Evolutionary conservation across 1,140 invertebrate species (phyloP).

Genomic region (Zaprionus davidi): DNA sequence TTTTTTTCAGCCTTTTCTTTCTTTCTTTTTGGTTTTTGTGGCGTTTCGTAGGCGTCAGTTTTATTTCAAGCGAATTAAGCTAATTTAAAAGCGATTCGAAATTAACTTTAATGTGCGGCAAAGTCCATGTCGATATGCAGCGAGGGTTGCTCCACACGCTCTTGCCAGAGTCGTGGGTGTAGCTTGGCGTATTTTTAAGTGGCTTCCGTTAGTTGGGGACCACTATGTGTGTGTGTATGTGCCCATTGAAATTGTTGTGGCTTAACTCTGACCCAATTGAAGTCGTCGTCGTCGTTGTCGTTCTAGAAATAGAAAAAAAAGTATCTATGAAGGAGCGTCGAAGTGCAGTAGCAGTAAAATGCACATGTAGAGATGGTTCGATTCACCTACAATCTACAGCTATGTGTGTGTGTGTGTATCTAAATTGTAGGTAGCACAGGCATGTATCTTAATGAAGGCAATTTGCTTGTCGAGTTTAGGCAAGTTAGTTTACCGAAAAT

Average conservation of each 20-base stretch:
- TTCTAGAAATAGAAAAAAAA: conserved; percentile 53
- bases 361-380: conserved; percentile 44
- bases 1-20: conserved; percentile 17
- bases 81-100: conserved; percentile 84
- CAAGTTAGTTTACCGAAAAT: conserved; percentile 83
- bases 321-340: conserved; percentile 11
- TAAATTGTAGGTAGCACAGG: conserved; percentile 80
- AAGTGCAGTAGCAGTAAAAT: conserved; percentile 42
- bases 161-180: conserved; percentile 43
- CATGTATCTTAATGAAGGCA: conserved; percentile 83
- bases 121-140: conserved; percentile 7
- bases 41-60: conserved; percentile 77
- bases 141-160: conserved; percentile 16
- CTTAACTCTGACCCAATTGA: conserved; percentile 74
- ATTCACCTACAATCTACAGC: conserved; percentile 6
- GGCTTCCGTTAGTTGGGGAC: conserved; percentile 63
- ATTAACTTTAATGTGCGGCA: conserved; percentile 78
- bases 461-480: conserved; percentile 83
- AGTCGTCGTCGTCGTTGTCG: conserved; percentile 63
- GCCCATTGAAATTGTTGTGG: conserved; percentile 76
- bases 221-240: conserved; percentile 34
- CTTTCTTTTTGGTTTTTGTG: conserved; percentile 32
- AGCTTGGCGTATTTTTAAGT: conserved; percentile 74
- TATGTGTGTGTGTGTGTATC: conserved; percentile 30
- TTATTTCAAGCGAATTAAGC: conserved; percentile 83